A percentile compares a stretch with the other conserved stretches of the same genome.
These are phyloP conservation scores for Rhinophrynus dorsalis DNA, from an alignment of 2,797 vertebrate genomes.

Conservation along the genomic window DNA sequence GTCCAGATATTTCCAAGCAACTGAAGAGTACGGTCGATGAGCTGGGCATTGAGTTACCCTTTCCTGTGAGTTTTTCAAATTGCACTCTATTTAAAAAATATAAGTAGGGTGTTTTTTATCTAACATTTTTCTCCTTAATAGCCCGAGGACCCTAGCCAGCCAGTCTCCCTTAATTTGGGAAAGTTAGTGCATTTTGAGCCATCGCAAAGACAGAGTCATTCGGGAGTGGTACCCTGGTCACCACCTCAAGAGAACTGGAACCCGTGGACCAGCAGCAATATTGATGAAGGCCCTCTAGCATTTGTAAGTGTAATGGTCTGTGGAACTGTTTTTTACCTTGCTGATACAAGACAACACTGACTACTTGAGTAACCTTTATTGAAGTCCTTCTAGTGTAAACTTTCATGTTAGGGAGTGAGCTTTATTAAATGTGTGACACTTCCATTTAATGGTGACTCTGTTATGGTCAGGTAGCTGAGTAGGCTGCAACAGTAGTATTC, in stretches of 20 bases:
- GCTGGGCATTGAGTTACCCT: constrained; percentile 73
- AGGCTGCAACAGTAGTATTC: too few species aligned
- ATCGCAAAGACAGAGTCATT: constrained; percentile 77
- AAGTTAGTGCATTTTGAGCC: constrained; percentile 92
- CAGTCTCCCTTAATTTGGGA: constrained; percentile 79
- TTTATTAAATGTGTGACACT: too few species aligned
- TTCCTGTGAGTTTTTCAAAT: constrained; percentile 72
- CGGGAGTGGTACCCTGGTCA: constrained; percentile 93
- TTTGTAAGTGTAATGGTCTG: constrained; percentile 65
- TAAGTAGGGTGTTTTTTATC: neutral
- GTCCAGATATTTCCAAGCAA: constrained; percentile 77
- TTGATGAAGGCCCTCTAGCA: constrained; percentile 90
- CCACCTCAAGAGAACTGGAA: constrained; percentile 98
- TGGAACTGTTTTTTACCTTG: neutral
- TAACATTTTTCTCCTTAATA: constrained; percentile 53
- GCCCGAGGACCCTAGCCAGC: constrained; percentile 71
- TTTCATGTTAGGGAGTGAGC: too few species aligned
- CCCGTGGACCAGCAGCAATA: constrained; percentile 97
- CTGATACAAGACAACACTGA: too few species aligned
- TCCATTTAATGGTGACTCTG: too few species aligned
- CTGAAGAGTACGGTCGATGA: constrained; percentile 72
- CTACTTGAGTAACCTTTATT: too few species aligned
- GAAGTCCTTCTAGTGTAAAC: too few species aligned
- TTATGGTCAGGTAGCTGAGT: too few species aligned
- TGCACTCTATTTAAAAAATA: neutral